Percentiles rank a stretch among this genome's conserved stretches.
phyloP scores from a whole-genome alignment of 1,140 invertebrate species.

The Dreissena polymorpha region DNA sequence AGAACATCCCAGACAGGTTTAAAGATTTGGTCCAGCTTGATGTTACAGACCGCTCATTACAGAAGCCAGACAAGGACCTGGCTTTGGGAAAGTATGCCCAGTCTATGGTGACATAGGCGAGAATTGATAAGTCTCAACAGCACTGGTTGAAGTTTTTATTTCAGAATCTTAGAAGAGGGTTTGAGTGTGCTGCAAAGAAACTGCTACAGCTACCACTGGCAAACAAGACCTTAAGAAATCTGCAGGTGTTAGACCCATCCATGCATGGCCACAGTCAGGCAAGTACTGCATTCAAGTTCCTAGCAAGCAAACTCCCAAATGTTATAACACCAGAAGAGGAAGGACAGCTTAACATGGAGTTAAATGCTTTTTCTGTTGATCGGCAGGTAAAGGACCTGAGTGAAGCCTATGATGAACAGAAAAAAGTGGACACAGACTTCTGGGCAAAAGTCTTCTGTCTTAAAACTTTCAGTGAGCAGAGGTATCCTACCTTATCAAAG shows the following conservation, averaged over 20 bases:
- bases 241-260: constrained; percentile 32
- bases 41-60: neutral
- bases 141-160: constrained; percentile 15
- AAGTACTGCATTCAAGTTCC: neutral
- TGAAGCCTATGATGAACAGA: too few relatives aligned
- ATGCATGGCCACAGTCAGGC: constrained; percentile 24
- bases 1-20: constrained; percentile 5
- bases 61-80: neutral
- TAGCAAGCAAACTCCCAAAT: constrained; percentile 9
- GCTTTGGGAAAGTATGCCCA: constrained; percentile 18
- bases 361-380: too few relatives aligned
- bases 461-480: neutral
- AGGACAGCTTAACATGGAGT: neutral
- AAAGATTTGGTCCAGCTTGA: neutral
- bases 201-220: constrained; percentile 9
- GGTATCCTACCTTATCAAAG: constrained; percentile 5
- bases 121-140: constrained; percentile 8
- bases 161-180: constrained; percentile 6
- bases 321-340: neutral
- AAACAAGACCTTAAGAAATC: neutral
- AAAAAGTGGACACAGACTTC: too few relatives aligned
- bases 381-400: too few relatives aligned
- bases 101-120: neutral
- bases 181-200: constrained; percentile 23
- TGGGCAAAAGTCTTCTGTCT: too few relatives aligned